Evolutionary conservation across 2,888 invertebrate genomes (phyloP).

Genomic region (Biston stratarius): DNA sequence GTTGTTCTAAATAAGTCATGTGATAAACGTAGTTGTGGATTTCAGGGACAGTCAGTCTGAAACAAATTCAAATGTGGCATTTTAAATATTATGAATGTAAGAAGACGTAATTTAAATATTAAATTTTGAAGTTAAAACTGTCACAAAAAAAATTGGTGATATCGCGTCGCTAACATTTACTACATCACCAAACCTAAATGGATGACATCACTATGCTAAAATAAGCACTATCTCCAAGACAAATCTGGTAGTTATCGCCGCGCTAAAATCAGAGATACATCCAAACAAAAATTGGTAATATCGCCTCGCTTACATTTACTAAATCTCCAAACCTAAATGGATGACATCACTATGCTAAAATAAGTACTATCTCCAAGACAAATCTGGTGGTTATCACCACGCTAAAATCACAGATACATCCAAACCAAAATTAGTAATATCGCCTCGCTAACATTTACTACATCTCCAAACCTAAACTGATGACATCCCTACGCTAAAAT

Average conservation of each 20-base stretch:
- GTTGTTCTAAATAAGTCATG: conserved; percentile 89
- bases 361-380: too few species aligned
- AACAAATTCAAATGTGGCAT: conserved; percentile 34
- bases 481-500: too few species aligned
- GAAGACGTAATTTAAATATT: not conserved
- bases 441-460: too few species aligned
- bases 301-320: not conserved
- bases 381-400: too few species aligned
- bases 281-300: not conserved
- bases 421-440: not conserved
- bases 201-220: too few species aligned
- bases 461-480: too few species aligned
- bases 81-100: not conserved
- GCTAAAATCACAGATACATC: too few species aligned
- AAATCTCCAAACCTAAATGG: not conserved
- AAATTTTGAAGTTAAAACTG: not conserved
- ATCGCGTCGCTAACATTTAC: not conserved
- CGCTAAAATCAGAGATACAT: not conserved
- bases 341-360: not conserved
- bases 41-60: conserved; percentile 89
- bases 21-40: conserved; percentile 91
- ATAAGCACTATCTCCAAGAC: not conserved
- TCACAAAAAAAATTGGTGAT: not conserved
- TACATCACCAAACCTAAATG: not conserved
- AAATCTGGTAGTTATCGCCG: not conserved